Percentiles rank a stretch among this genome's conserved stretches.
phyloP scores from a whole-genome alignment of 2,888 invertebrate genomes.

The Crepidodera aurea region DNA sequence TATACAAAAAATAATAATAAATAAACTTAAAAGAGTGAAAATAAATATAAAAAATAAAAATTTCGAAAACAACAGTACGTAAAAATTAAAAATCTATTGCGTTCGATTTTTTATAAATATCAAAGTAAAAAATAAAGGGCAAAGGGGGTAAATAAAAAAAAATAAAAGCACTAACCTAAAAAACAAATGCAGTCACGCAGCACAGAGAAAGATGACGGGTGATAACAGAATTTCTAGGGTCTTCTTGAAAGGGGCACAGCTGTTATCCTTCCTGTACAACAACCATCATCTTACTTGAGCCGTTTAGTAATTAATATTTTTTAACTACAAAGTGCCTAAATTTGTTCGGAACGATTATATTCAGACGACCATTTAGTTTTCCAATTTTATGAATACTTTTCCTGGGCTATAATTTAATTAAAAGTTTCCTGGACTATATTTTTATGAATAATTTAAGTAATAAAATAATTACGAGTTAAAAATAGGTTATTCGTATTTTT shows the following conservation, averaged over 20 bases:
- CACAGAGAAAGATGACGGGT: constrained; percentile 80
- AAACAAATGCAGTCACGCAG: constrained; percentile 65
- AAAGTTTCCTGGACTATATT: no score
- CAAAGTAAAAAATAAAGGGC: neutral
- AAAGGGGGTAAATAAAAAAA: constrained; percentile 33
- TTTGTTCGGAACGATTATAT: neutral
- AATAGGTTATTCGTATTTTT: no score
- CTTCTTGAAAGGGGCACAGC: constrained; percentile 78
- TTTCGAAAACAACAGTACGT: no score
- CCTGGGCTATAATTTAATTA: no score
- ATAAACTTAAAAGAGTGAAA: neutral
- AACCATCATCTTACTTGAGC: constrained; percentile 62
- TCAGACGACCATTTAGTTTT: neutral
- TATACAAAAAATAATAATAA: neutral
- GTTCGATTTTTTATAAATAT: no score
- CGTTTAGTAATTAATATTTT: constrained; percentile 33
- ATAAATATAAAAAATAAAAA: no score
- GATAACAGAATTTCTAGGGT: constrained; percentile 78
- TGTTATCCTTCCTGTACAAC: constrained; percentile 66
- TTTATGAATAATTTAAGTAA: no score
- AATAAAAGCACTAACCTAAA: constrained; percentile 61
- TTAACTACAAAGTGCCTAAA: constrained; percentile 16
- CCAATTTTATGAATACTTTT: no score
- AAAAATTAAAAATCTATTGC: no score
- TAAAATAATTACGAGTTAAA: no score